These are phyloP conservation scores for Eledona agricola DNA, from an alignment of 2,888 invertebrate genomes.

Conservation along the genomic window DNA sequence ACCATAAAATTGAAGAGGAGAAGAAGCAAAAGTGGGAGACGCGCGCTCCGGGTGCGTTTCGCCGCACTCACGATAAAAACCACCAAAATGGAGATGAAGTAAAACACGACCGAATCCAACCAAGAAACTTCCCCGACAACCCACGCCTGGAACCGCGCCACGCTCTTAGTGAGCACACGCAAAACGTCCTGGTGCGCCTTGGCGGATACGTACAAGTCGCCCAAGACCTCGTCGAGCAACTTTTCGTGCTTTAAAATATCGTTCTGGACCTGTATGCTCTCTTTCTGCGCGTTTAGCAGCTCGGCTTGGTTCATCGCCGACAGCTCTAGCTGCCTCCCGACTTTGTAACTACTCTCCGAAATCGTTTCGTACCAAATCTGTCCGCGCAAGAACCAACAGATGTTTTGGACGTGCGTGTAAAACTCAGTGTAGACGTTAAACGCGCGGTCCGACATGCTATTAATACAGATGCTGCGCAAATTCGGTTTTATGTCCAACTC, in stretches of 20 bases:
- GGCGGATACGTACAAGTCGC: constrained; percentile 63
- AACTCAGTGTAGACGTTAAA: constrained; percentile 71
- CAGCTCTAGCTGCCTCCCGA: constrained; percentile 63
- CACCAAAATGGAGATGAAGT: constrained; percentile 64
- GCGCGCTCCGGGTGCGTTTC: constrained; percentile 65
- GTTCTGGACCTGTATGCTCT: constrained; percentile 63
- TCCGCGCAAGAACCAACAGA: constrained; percentile 72
- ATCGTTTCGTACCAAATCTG: constrained; percentile 71
- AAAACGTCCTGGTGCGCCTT: constrained; percentile 67
- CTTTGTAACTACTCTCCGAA: constrained; percentile 66
- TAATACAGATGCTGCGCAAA: constrained; percentile 64
- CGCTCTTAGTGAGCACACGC: constrained; percentile 65
- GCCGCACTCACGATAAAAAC: constrained; percentile 68
- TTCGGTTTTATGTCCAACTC: constrained; percentile 60
- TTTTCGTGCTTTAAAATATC: constrained; percentile 65
- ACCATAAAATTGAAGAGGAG: constrained; percentile 64
- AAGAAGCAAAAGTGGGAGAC: constrained; percentile 66
- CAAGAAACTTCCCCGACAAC: constrained; percentile 72
- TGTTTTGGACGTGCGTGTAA: constrained; percentile 72
- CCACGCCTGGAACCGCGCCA: constrained; percentile 68
- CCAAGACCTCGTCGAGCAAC: constrained; percentile 65
- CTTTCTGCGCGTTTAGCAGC: constrained; percentile 62
- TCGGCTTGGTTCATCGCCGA: constrained; percentile 62
- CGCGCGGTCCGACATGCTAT: constrained; percentile 66
- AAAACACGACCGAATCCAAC: constrained; percentile 71